Evolutionary conservation across 2,797 vertebrate species (phyloP).

Genomic region (Phrynocephalus forsythii): DNA sequence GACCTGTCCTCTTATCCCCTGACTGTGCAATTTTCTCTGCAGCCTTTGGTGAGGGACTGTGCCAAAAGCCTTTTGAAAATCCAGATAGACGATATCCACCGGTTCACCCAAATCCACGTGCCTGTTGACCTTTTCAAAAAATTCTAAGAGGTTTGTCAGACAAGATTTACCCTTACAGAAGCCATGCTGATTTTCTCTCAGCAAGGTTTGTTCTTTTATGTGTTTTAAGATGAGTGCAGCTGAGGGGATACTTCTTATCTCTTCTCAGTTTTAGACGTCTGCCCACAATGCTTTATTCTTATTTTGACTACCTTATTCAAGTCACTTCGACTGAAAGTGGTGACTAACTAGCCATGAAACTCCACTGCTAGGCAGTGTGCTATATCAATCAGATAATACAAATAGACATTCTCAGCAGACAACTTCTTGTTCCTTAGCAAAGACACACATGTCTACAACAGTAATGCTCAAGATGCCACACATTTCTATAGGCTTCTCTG

Average conservation of each 20-base stretch:
- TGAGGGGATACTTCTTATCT: not conserved
- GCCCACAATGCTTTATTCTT: not conserved
- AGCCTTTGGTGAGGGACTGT: too few relatives aligned
- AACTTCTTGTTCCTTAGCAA: not conserved
- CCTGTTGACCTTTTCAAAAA: too few relatives aligned
- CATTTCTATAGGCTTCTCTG: not conserved
- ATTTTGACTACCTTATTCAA: conserved; percentile 19
- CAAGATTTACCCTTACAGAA: too few relatives aligned
- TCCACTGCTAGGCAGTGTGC: not conserved
- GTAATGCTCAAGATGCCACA: not conserved
- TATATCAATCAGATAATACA: not conserved
- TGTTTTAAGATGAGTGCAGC: too few relatives aligned
- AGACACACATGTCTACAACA: not conserved
- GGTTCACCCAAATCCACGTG: too few relatives aligned
- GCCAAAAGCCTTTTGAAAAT: too few relatives aligned
- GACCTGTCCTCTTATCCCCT: too few relatives aligned
- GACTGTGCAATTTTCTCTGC: too few relatives aligned
- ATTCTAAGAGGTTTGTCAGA: too few relatives aligned
- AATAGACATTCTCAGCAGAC: not conserved
- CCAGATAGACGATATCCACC: too few relatives aligned
- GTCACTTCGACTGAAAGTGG: conserved; percentile 11
- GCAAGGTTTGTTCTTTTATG: too few relatives aligned
- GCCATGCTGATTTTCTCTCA: too few relatives aligned
- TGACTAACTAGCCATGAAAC: not conserved
- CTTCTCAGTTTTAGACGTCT: not conserved